A percentile compares a stretch with the other conserved stretches of the same genome.
These are phyloP conservation scores for Uropetala carovei DNA, from an alignment of 2,888 invertebrate species.

Conservation along the genomic window DNA sequence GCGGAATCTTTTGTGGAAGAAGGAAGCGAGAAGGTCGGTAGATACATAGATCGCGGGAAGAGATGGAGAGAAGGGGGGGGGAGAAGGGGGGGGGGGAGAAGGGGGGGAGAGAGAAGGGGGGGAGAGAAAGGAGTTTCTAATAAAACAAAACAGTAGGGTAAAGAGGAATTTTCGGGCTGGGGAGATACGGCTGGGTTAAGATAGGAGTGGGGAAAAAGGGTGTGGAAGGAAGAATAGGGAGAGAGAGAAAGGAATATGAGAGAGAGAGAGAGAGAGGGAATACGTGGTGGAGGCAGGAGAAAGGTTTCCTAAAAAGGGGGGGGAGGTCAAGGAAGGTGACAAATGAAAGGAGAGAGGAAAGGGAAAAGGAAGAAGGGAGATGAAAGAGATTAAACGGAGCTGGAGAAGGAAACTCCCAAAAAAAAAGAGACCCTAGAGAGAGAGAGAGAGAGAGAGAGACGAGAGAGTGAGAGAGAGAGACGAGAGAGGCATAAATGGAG, in stretches of 20 bases:
- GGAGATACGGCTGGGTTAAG: neutral
- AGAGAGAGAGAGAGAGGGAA: neutral
- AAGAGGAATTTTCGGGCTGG: conserved; percentile 5
- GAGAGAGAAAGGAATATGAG: neutral
- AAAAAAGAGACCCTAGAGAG: neutral
- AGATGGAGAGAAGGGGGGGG: neutral
- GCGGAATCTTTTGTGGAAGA: neutral
- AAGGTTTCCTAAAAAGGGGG: too few species aligned
- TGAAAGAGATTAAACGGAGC: neutral
- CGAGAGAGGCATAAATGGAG: neutral
- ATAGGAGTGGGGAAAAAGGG: neutral
- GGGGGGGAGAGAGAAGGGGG: neutral
- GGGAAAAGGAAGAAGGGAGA: neutral
- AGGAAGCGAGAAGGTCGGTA: neutral
- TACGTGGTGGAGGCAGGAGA: neutral
- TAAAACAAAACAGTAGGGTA: neutral
- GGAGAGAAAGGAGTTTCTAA: neutral
- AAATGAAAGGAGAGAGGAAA: neutral
- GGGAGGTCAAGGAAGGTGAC: neutral
- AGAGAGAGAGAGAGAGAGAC: neutral
- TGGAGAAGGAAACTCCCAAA: neutral
- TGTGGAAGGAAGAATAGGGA: neutral
- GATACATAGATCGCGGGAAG: neutral
- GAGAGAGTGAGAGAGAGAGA: neutral
- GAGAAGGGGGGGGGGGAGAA: neutral